These are phyloP conservation scores for Agapornis roseicollis DNA, from an alignment of 2,113 vertebrate genomes.

Conservation along the genomic window DNA sequence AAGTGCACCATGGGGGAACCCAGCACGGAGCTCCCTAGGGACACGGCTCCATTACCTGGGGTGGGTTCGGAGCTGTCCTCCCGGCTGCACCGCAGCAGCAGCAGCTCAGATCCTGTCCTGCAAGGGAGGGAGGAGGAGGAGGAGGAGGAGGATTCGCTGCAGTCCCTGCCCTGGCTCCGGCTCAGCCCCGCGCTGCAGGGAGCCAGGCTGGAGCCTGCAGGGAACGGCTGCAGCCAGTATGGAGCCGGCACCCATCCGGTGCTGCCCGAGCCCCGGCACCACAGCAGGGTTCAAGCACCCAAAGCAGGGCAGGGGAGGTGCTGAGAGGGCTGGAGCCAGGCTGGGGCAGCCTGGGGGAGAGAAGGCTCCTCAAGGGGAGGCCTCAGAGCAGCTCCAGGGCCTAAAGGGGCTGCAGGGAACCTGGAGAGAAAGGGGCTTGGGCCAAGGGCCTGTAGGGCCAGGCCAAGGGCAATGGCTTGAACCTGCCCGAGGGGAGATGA, in stretches of 20 bases:
- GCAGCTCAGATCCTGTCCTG: slow-evolving; percentile 14
- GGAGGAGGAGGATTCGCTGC: background rate
- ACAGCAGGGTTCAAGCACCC: background rate
- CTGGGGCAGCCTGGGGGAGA: background rate
- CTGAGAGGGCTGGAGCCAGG: background rate
- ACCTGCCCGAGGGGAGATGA: background rate
- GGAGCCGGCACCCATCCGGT: background rate
- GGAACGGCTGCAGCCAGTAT: background rate
- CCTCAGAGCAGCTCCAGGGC: too few relatives aligned
- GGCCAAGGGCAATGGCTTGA: background rate
- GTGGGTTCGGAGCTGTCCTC: background rate
- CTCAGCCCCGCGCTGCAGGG: slow-evolving; percentile 23
- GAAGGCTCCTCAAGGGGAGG: too few relatives aligned
- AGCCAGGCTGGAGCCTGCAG: background rate
- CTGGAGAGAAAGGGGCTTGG: background rate
- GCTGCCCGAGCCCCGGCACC: background rate
- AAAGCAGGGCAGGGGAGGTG: background rate
- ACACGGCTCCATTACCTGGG: background rate
- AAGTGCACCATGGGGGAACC: background rate
- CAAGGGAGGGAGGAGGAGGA: background rate
- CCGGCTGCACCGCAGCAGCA: background rate
- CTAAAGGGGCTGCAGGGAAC: too few relatives aligned
- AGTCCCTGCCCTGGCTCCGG: background rate
- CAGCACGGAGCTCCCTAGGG: background rate
- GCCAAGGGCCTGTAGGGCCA: too few relatives aligned